Evolutionary conservation across 2,888 invertebrate genomes (phyloP).

Genomic region (Eupithecia pulchellata): DNA sequence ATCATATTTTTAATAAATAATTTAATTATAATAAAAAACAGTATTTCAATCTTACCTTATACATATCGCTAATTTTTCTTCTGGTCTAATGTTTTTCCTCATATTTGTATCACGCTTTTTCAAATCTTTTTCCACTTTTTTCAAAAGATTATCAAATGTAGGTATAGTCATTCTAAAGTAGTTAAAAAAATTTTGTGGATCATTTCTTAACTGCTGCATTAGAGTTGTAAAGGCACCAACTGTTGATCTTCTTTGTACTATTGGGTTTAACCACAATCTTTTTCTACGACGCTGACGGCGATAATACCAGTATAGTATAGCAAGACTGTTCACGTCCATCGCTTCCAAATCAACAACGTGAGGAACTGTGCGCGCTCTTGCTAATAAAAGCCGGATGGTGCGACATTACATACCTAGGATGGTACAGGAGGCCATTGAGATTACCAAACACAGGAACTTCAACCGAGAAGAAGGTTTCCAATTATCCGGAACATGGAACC

Average conservation of each 20-base stretch:
- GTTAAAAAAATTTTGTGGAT: conserved; percentile 41
- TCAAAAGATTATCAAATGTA: conserved; percentile 42
- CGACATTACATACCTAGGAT: too few species aligned
- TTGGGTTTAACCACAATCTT: conserved; percentile 48
- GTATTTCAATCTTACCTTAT: conserved; percentile 44
- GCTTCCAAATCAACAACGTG: conserved; percentile 41
- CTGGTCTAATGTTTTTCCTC: conserved; percentile 46
- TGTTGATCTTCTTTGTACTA: conserved; percentile 44
- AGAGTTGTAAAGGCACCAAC: conserved; percentile 40
- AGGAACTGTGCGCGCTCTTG: conserved; percentile 22
- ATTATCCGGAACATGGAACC: too few species aligned
- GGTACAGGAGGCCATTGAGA: too few species aligned
- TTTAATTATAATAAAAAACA: conserved; percentile 42
- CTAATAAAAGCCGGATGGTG: too few species aligned
- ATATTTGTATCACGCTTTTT: conserved; percentile 43
- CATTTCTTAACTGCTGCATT: conserved; percentile 42
- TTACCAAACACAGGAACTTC: too few species aligned
- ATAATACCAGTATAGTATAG: conserved; percentile 47
- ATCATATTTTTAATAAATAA: conserved; percentile 41
- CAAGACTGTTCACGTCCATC: conserved; percentile 46
- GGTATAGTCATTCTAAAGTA: conserved; percentile 45
- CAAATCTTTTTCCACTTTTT: conserved; percentile 21
- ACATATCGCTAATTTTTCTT: conserved; percentile 47
- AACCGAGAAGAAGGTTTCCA: too few species aligned
- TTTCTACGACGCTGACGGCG: conserved; percentile 45